A percentile compares a stretch with the other conserved stretches of the same genome.
These are phyloP conservation scores for Hedya salicella DNA, from an alignment of 2,888 invertebrate species.

Conservation along the genomic window DNA sequence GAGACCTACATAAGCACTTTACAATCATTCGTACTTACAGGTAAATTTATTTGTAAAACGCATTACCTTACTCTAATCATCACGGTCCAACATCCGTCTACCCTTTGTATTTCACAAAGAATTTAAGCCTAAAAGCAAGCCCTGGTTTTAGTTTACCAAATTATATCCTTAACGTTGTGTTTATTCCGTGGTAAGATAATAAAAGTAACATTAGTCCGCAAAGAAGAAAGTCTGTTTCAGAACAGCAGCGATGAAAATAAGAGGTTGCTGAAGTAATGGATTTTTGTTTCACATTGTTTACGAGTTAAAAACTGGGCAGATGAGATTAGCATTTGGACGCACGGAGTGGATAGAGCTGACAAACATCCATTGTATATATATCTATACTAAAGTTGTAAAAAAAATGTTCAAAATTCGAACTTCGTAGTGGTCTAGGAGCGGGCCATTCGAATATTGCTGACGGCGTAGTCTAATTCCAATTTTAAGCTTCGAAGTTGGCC, in stretches of 20 bases:
- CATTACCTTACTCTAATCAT: not conserved
- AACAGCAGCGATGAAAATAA: not conserved
- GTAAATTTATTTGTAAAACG: not conserved
- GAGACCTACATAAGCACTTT: no score
- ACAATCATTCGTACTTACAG: no score
- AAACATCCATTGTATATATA: no score
- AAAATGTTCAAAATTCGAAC: not conserved
- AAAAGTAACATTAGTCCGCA: not conserved
- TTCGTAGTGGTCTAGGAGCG: no score
- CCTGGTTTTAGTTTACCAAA: not conserved
- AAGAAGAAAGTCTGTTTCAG: not conserved
- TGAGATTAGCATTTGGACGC: conserved; percentile 1
- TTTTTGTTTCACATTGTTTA: conserved; percentile 1
- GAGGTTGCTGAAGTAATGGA: not conserved
- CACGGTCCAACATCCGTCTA: not conserved
- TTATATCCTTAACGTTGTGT: not conserved
- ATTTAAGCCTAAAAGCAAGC: conserved; percentile 3
- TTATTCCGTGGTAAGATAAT: not conserved
- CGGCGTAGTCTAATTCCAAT: no score
- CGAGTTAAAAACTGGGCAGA: conserved; percentile 1
- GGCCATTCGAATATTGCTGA: no score
- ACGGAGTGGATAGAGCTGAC: no score
- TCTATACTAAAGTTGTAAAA: not conserved
- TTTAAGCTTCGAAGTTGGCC: no score
- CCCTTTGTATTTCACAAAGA: not conserved